Evolutionary conservation across 2,797 vertebrate species (phyloP).

Genomic region (Eurystomus glaucurus): DNA sequence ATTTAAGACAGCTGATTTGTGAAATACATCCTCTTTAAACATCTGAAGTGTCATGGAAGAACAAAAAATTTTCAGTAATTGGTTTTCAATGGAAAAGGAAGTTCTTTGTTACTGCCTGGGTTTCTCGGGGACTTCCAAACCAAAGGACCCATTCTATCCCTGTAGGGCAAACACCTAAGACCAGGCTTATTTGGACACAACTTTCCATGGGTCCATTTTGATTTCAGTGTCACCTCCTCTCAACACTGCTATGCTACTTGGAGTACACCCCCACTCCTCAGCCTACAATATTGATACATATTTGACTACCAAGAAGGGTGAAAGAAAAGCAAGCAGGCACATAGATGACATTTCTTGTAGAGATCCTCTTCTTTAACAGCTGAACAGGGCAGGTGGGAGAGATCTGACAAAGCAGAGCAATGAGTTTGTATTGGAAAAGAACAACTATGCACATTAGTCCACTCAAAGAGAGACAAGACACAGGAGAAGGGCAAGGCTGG

Average conservation of each 20-base stretch:
- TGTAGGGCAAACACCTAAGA: background rate
- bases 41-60: background rate
- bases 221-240: background rate
- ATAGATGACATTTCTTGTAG: background rate
- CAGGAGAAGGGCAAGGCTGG: background rate
- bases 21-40: background rate
- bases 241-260: background rate
- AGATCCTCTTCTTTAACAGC: background rate
- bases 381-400: fast-evolving
- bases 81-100: background rate
- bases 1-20: background rate
- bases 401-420: background rate
- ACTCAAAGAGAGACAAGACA: background rate
- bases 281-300: background rate
- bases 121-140: background rate
- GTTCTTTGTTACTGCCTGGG: background rate
- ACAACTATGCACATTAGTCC: no score
- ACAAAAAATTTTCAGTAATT: background rate
- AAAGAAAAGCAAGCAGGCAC: background rate
- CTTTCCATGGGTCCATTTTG: background rate
- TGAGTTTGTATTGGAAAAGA: background rate
- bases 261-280: background rate
- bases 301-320: background rate
- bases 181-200: background rate
- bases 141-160: background rate